Conservation (phyloP, 2,797 vertebrate genomes). For the Octomys mimax region DNA sequence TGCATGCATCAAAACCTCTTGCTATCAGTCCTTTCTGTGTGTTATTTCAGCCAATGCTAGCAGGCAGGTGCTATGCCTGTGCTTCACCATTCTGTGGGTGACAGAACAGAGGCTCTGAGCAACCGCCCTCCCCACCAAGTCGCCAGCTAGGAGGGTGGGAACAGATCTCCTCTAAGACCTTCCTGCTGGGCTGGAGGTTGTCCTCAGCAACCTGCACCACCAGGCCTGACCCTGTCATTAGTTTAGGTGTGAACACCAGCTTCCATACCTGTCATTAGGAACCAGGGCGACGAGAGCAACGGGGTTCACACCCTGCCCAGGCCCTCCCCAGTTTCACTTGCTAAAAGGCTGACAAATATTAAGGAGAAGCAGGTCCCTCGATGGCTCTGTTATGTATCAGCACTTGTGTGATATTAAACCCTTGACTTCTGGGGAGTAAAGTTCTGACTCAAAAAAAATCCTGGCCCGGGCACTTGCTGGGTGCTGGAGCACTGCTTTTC, state of each 20-base stretch:
- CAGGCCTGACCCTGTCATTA: slow-evolving; percentile 72
- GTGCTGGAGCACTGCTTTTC: not conserved
- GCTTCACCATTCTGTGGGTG: not conserved
- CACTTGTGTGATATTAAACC: not conserved
- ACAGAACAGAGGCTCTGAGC: slow-evolving; percentile 19
- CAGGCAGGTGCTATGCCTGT: not conserved
- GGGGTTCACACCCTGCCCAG: slow-evolving; percentile 58
- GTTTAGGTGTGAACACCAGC: slow-evolving; percentile 64
- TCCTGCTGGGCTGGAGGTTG: not conserved
- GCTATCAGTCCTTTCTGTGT: not conserved
- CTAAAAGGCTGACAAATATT: slow-evolving; percentile 27
- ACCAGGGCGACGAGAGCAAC: not conserved
- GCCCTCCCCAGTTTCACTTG: slow-evolving; percentile 41
- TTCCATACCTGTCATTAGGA: slow-evolving; percentile 75
- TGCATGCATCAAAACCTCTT: not conserved
- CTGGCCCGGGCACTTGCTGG: not conserved
- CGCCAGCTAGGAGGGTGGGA: not conserved
- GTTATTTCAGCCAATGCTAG: not conserved
- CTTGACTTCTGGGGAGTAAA: not conserved
- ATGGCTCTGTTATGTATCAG: not conserved
- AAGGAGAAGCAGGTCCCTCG: not conserved
- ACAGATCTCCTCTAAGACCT: not conserved
- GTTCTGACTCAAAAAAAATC: not conserved
- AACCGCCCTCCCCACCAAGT: not conserved
- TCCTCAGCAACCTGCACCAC: not conserved